A percentile compares a stretch with the other conserved stretches of the same genome.
phyloP scores from a whole-genome alignment of 2,888 invertebrate genomes.

The Fabriciana adippe region DNA sequence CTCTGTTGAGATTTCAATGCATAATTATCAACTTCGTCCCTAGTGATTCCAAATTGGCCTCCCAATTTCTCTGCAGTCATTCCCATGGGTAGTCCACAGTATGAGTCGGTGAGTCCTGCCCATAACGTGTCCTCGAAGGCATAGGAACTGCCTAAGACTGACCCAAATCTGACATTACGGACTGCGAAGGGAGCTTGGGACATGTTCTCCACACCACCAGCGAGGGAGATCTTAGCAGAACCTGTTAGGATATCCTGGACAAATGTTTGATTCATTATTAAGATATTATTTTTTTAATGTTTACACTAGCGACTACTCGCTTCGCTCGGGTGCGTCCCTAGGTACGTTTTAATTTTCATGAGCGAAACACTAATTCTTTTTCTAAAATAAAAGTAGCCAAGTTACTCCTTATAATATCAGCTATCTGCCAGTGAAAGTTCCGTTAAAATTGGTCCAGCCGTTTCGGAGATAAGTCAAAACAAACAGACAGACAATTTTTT shows the following conservation, averaged over 20 bases:
- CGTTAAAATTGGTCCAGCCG: no score
- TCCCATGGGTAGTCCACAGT: constrained; percentile 97
- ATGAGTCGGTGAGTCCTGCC: constrained; percentile 91
- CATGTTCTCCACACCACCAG: constrained; percentile 98
- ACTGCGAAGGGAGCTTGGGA: constrained; percentile 94
- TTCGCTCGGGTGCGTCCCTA: no score
- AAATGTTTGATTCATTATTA: background rate
- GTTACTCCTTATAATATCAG: no score
- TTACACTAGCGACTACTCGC: no score
- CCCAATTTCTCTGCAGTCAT: constrained; percentile 97
- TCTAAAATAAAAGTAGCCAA: no score
- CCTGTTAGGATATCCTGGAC: constrained; percentile 91
- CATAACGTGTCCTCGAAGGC: constrained; percentile 95
- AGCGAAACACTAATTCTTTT: no score
- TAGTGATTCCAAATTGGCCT: constrained; percentile 88
- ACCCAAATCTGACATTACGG: constrained; percentile 93
- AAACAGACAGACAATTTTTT: no score
- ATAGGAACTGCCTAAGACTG: constrained; percentile 88
- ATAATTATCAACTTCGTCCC: constrained; percentile 93
- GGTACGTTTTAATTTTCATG: no score
- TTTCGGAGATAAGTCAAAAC: no score
- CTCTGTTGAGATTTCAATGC: constrained; percentile 91
- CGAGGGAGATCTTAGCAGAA: constrained; percentile 91
- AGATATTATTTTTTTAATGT: background rate
- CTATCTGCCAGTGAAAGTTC: no score